Conservation (phyloP, 2,888 invertebrate genomes). For the Agriopis aurantiaria region DNA sequence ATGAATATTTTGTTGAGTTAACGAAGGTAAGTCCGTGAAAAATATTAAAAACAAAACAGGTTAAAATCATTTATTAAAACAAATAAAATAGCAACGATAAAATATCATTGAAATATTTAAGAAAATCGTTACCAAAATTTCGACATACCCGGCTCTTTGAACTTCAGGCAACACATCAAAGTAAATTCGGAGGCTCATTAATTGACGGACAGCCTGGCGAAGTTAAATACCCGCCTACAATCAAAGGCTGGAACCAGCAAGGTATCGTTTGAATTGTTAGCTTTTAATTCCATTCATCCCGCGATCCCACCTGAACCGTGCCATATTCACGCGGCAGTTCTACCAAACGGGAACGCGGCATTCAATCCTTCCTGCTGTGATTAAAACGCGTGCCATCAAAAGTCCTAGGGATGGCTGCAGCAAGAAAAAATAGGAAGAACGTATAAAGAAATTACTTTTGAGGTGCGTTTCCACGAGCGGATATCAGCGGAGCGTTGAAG, state of each 20-base stretch:
- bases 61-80: not conserved
- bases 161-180: conserved; percentile 13
- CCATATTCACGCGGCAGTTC: conserved; percentile 29
- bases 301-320: conserved; percentile 14
- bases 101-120: not conserved
- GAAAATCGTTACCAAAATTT: not conserved
- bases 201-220: not conserved
- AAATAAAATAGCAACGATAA: not conserved
- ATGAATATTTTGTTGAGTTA: no score
- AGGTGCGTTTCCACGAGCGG: no score
- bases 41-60: no score
- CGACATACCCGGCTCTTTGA: conserved; percentile 1
- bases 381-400: conserved; percentile 36
- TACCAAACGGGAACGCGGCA: conserved; percentile 32
- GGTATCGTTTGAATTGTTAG: conserved; percentile 29
- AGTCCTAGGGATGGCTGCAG: conserved; percentile 27
- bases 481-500: no score
- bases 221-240: conserved; percentile 13
- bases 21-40: no score
- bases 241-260: conserved; percentile 15
- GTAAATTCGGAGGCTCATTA: not conserved
- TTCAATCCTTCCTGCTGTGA: conserved; percentile 37
- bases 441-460: not conserved
- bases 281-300: conserved; percentile 33
- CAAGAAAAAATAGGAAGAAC: not conserved